phyloP scores from a whole-genome alignment of 2,113 vertebrate species.

The Microcebus lehilahytsara region DNA sequence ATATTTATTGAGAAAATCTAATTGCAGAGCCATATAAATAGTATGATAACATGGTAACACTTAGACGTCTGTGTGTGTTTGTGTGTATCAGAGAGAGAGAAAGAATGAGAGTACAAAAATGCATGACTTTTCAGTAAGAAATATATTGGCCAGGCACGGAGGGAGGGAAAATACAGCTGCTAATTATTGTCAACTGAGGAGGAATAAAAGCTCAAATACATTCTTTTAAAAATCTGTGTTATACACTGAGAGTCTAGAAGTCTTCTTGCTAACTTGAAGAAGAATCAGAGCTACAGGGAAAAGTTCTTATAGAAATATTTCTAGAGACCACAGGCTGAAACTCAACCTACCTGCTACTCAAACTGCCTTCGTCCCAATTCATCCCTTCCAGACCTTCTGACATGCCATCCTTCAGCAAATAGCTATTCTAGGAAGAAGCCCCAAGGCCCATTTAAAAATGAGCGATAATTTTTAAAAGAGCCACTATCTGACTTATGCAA shows the following conservation, averaged over 20 bases:
- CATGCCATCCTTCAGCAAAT: background rate
- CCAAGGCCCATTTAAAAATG: background rate
- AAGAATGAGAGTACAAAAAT: background rate
- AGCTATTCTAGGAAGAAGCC: background rate
- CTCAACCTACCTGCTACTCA: background rate
- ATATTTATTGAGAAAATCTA: background rate
- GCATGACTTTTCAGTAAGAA: background rate
- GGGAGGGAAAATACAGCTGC: background rate
- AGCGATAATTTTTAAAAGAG: background rate
- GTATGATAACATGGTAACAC: background rate
- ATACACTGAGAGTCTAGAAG: background rate
- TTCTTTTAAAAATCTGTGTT: background rate
- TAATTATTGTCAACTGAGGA: background rate
- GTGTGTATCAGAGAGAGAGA: background rate
- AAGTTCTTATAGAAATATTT: background rate
- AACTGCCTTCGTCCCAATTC: background rate
- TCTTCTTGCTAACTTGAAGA: background rate
- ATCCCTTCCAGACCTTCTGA: background rate
- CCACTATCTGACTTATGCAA: background rate
- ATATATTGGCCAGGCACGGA: background rate
- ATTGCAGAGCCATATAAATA: background rate
- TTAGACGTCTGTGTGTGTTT: background rate
- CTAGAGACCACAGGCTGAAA: background rate
- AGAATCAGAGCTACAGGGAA: background rate
- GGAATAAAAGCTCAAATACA: background rate